Evolutionary conservation across 1,140 invertebrate species (phyloP).

Genomic region (Drosophila jambulina): DNA sequence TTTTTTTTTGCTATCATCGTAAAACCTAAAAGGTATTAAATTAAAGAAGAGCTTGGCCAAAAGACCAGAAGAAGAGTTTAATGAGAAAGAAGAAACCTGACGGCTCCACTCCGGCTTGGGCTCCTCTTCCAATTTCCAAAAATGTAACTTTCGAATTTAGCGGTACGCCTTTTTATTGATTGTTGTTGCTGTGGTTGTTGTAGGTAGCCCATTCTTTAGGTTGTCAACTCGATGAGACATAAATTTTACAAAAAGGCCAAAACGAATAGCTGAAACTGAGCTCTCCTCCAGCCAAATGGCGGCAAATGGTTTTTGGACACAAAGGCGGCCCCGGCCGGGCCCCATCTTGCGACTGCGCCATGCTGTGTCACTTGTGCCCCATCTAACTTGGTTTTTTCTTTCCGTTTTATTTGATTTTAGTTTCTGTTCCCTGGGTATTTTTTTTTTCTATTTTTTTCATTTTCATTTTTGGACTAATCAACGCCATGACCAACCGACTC

Average conservation of each 20-base stretch:
- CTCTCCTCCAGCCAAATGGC: conserved; percentile 61
- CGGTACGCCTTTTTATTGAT: conserved; percentile 83
- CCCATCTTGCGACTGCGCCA: conserved; percentile 55
- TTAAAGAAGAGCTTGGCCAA: conserved; percentile 54
- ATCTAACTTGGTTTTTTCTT: conserved; percentile 45
- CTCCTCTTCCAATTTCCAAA: conserved; percentile 74
- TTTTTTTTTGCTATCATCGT: conserved; percentile 56
- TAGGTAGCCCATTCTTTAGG: conserved; percentile 76
- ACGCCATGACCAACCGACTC: conserved; percentile 69
- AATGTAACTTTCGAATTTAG: conserved; percentile 84
- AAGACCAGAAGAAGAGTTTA: conserved; percentile 70
- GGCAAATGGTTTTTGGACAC: conserved; percentile 70
- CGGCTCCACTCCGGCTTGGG: conserved; percentile 4
- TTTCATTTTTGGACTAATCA: conserved; percentile 68
- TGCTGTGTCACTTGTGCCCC: conserved; percentile 79
- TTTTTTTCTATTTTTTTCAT: conserved; percentile 20
- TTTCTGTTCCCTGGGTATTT: background rate
- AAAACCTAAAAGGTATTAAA: conserved; percentile 80
- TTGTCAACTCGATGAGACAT: conserved; percentile 83
- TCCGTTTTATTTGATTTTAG: conserved; percentile 38
- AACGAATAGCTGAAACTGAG: conserved; percentile 67
- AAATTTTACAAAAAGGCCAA: conserved; percentile 77
- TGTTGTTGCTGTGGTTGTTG: conserved; percentile 48
- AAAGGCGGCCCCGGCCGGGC: conserved; percentile 52
- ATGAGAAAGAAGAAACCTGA: conserved; percentile 83